Conservation (phyloP, 2,888 invertebrate species). For the Coenonympha glycerion region DNA sequence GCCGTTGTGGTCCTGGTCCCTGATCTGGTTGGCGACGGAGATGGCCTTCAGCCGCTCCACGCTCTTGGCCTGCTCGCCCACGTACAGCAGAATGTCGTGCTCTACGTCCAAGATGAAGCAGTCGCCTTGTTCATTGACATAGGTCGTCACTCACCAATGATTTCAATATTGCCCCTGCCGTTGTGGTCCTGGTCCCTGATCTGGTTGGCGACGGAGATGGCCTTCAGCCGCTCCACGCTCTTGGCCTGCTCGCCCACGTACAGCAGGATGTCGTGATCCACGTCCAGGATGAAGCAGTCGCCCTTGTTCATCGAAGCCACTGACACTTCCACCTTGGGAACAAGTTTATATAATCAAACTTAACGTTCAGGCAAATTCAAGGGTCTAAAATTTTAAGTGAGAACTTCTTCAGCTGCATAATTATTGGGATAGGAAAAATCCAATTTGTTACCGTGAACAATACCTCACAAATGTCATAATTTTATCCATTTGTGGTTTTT, state of each 20-base stretch:
- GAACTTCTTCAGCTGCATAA: no score
- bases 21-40: conserved; percentile 87
- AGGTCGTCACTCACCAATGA: conserved; percentile 78
- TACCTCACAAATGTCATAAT: no score
- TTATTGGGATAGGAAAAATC: no score
- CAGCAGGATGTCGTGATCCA: conserved; percentile 84
- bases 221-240: conserved; percentile 87
- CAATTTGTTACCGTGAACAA: no score
- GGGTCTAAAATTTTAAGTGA: no score
- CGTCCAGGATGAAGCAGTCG: conserved; percentile 93
- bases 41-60: conserved; percentile 90
- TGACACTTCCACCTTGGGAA: conserved; percentile 75
- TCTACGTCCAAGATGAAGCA: conserved; percentile 92
- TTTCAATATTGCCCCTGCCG: conserved; percentile 84
- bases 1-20: conserved; percentile 92
- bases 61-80: conserved; percentile 84
- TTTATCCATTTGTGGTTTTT: no score
- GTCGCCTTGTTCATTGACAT: conserved; percentile 85
- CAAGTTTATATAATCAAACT: no score
- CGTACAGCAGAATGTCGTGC: conserved; percentile 86
- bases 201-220: conserved; percentile 88
- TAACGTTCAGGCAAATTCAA: no score
- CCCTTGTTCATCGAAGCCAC: conserved; percentile 90
- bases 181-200: conserved; percentile 92
- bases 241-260: conserved; percentile 88